A percentile compares a stretch with the other conserved stretches of the same genome.
These are phyloP conservation scores for Anoplopoma fimbria DNA, from an alignment of 2,113 vertebrate genomes.

Conservation along the genomic window DNA sequence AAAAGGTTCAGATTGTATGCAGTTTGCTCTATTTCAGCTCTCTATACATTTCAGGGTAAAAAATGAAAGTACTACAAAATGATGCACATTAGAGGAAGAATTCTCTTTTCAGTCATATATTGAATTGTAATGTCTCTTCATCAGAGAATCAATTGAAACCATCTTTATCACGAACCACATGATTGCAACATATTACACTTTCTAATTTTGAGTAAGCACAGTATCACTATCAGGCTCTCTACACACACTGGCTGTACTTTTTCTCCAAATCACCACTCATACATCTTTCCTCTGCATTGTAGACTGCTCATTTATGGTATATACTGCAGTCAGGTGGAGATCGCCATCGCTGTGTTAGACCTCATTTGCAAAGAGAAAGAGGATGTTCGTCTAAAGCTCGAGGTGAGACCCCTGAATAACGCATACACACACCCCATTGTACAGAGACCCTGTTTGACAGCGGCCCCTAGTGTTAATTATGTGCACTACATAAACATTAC, in stretches of 20 bases:
- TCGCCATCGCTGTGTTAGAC: conserved; percentile 90
- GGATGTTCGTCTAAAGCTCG: conserved; percentile 91
- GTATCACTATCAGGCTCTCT: no score
- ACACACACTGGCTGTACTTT: neutral
- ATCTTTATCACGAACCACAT: neutral
- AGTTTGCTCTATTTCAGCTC: neutral
- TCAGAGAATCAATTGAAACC: neutral
- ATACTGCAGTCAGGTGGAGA: conserved; percentile 94
- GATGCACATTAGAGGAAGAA: neutral
- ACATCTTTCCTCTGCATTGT: neutral
- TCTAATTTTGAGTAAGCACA: neutral
- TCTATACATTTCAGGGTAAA: neutral
- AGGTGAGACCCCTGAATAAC: conserved; percentile 80
- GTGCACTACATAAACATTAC: conserved; percentile 6
- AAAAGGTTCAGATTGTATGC: neutral
- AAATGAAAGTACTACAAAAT: neutral
- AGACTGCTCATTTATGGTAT: conserved; percentile 94
- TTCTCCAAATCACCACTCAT: neutral
- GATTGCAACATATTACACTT: neutral
- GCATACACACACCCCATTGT: neutral
- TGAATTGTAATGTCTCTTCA: neutral
- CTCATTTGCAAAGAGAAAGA: conserved; percentile 93
- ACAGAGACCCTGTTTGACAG: neutral
- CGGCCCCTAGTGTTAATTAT: conserved; percentile 37
- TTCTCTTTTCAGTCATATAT: neutral